Evolutionary conservation across 2,888 invertebrate species (phyloP).

Genomic region (Drosophila pegasa): DNA sequence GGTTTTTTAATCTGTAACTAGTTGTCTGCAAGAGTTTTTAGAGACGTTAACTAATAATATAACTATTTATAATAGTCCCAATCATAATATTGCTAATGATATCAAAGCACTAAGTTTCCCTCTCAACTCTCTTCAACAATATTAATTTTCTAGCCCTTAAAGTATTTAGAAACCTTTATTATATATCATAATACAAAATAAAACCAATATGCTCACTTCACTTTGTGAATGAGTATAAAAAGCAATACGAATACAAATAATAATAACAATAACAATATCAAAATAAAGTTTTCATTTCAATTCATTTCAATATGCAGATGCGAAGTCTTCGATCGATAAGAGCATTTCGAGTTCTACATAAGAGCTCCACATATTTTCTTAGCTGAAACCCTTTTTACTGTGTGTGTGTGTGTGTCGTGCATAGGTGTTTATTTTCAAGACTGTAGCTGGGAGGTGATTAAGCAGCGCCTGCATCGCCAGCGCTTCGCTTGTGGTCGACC

Average conservation of each 20-base stretch:
- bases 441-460: conserved; percentile 65
- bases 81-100: no score
- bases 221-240: no score
- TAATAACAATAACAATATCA: not conserved
- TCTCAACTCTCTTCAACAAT: not conserved
- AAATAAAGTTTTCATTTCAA: not conserved
- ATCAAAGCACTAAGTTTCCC: no score
- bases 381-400: conserved; percentile 17
- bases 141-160: not conserved
- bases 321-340: not conserved
- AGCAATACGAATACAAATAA: not conserved
- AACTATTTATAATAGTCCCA: no score
- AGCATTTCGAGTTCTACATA: conserved; percentile 3
- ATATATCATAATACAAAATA: no score
- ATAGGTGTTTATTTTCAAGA: conserved; percentile 71
- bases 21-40: no score
- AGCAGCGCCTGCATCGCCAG: conserved; percentile 39
- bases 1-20: no score
- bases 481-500: conserved; percentile 44
- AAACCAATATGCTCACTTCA: no score
- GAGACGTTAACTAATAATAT: no score
- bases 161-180: not conserved
- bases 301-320: not conserved
- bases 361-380: conserved; percentile 4
- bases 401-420: conserved; percentile 21